phyloP scores from a whole-genome alignment of 2,797 vertebrate species.

The Glyptemys insculpta region DNA sequence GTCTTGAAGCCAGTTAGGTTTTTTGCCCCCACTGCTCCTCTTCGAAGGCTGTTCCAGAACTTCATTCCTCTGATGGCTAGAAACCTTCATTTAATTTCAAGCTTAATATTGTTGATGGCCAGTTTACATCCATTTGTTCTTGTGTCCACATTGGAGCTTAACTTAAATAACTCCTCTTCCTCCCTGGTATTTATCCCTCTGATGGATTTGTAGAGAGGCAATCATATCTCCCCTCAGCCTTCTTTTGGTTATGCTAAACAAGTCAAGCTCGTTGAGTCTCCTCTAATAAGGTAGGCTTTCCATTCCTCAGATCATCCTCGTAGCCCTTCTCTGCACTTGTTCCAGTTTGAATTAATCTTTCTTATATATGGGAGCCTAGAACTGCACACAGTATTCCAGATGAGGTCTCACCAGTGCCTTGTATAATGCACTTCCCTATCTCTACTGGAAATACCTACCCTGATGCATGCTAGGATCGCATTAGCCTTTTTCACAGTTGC shows the following conservation, averaged over 20 bases:
- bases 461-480: neutral
- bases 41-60: neutral
- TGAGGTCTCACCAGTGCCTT: neutral
- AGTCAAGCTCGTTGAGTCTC: neutral
- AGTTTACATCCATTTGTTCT: neutral
- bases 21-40: neutral
- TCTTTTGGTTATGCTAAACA: neutral
- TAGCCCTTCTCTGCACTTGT: neutral
- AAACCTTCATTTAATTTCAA: neutral
- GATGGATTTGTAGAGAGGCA: neutral
- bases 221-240: neutral
- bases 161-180: neutral
- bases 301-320: neutral
- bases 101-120: neutral
- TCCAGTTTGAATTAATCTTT: neutral
- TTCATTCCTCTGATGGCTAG: neutral
- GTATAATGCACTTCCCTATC: neutral
- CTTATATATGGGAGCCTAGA: neutral
- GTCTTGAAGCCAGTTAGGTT: neutral
- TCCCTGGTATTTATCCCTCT: neutral
- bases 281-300: neutral
- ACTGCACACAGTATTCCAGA: neutral
- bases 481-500: neutral
- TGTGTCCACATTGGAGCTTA: neutral
- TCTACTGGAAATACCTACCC: neutral